These are phyloP conservation scores for Chesias legatella DNA, from an alignment of 2,888 invertebrate genomes.

Conservation along the genomic window DNA sequence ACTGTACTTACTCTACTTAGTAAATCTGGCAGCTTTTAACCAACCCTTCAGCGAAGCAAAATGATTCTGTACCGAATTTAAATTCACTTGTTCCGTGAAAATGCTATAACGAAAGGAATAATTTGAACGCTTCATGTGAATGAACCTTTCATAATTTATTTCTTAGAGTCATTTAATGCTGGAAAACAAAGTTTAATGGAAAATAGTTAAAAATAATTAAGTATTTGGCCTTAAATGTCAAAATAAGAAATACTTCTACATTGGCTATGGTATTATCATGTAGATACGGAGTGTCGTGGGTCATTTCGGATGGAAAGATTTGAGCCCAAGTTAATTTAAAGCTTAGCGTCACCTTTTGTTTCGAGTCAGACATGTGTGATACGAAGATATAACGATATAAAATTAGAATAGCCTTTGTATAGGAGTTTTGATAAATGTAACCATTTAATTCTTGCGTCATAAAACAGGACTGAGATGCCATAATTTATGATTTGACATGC, in stretches of 20 bases:
- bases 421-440: no score
- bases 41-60: conserved; percentile 27
- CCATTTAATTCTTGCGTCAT: no score
- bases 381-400: conserved; percentile 28
- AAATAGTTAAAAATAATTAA: no score
- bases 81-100: conserved; percentile 12
- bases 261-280: no score
- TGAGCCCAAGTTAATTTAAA: conserved; percentile 31
- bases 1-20: conserved; percentile 22
- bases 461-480: no score
- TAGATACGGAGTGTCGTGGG: conserved; percentile 26
- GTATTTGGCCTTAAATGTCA: no score
- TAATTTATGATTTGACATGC: no score
- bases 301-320: conserved; percentile 38
- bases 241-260: no score
- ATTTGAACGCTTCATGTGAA: neutral
- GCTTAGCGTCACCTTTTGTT: conserved; percentile 43
- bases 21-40: conserved; percentile 37
- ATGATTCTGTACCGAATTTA: conserved; percentile 13
- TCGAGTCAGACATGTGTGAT: conserved; percentile 30
- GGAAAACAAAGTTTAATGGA: no score
- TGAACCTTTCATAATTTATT: neutral
- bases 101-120: conserved; percentile 5
- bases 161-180: no score
- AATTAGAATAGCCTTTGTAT: conserved; percentile 15